Conservation (phyloP, 2,888 invertebrate species). For the Noctuana brunneofusca region DNA sequence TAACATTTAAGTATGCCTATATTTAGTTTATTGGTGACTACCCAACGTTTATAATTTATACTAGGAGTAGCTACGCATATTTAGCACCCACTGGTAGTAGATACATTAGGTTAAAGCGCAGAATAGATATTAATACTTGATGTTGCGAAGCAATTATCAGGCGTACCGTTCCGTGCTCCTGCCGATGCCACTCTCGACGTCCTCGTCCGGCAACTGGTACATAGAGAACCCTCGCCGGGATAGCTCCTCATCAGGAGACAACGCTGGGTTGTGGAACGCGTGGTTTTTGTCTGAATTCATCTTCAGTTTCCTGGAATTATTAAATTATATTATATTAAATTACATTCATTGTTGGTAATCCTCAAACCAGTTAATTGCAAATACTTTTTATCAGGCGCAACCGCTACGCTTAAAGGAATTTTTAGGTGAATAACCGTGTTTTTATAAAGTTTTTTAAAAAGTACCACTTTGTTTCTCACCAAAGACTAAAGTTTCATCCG, state of each 20-base stretch:
- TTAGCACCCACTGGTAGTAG: too few species aligned
- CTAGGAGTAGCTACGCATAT: too few species aligned
- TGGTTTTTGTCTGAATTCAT: constrained; percentile 69
- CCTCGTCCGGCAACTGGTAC: constrained; percentile 72
- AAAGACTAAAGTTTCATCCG: too few species aligned
- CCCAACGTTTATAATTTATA: too few species aligned
- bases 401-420: background rate
- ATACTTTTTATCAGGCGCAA: background rate
- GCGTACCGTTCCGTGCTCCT: constrained; percentile 59
- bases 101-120: too few species aligned
- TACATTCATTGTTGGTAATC: background rate
- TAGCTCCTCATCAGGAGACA: constrained; percentile 82
- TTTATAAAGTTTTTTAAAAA: too few species aligned
- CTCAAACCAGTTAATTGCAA: background rate
- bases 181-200: constrained; percentile 65
- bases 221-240: constrained; percentile 83
- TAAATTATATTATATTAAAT: background rate
- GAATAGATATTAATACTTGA: too few species aligned
- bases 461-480: too few species aligned
- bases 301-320: constrained; percentile 61
- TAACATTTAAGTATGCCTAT: too few species aligned
- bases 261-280: constrained; percentile 79
- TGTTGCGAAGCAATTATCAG: too few species aligned
- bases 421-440: too few species aligned
- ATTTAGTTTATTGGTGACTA: too few species aligned